Conservation (phyloP, 1,140 invertebrate genomes). For the Bombyx mori region ASM3026992v2 NC_085112.1:10495001-10495500, state of each 20-base stretch:
- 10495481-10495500: too few relatives aligned
- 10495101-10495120: background rate
- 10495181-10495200: conserved; percentile 25
- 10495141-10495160: background rate
- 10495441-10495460: too few relatives aligned
- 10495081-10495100: background rate
- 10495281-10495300: background rate
- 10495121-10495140: background rate
- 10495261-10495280: conserved; percentile 14
- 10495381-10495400: too few relatives aligned
- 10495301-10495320: background rate
- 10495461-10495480: too few relatives aligned
- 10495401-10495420: too few relatives aligned
- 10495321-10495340: background rate
- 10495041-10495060: too few relatives aligned
- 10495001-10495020: too few relatives aligned
- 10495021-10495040: too few relatives aligned
- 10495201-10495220: conserved; percentile 26
- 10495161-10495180: conserved; percentile 13
- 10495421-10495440: too few relatives aligned
- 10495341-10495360: background rate
- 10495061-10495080: too few relatives aligned
- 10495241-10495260: conserved; percentile 25
- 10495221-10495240: conserved; percentile 23
- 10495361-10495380: too few relatives aligned